Percentiles rank a stretch among this genome's conserved stretches.
Evolutionary conservation across 2,888 invertebrate genomes (phyloP).

Genomic region (Sicus ferrugineus): DNA sequence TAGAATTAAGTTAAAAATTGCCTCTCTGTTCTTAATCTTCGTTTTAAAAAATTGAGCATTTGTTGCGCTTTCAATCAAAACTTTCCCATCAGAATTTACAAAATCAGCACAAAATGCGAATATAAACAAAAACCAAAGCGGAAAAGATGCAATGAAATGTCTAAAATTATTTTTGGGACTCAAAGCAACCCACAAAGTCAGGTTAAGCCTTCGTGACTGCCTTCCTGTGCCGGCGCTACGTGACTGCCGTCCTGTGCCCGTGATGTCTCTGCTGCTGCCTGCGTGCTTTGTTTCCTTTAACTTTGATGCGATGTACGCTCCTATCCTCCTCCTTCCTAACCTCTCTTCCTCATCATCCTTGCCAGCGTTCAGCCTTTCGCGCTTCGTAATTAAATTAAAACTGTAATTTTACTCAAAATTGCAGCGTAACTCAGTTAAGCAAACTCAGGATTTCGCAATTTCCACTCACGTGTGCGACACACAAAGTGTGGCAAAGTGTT

Average conservation of each 20-base stretch:
- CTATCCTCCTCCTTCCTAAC: background rate
- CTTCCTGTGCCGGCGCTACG: background rate
- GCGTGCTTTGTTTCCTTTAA: background rate
- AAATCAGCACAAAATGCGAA: no score
- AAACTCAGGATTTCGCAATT: constrained; percentile 13
- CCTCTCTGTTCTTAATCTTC: no score
- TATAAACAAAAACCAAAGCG: background rate
- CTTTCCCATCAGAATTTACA: no score
- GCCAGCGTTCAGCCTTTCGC: no score
- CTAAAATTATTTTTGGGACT: background rate
- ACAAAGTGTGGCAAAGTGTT: constrained; percentile 24
- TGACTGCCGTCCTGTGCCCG: no score
- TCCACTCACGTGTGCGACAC: constrained; percentile 11
- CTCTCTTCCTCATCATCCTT: background rate
- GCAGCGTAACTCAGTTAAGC: constrained; percentile 16
- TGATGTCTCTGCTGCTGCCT: background rate
- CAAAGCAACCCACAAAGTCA: background rate
- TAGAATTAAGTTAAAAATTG: background rate
- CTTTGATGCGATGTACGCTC: background rate
- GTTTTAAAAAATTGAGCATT: no score
- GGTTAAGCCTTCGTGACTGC: background rate
- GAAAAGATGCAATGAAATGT: constrained; percentile 5
- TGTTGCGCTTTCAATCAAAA: no score
- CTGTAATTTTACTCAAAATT: constrained; percentile 25
- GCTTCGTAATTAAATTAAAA: constrained; percentile 25